These are phyloP conservation scores for Pollicipes pollicipes DNA, from an alignment of 1,140 invertebrate species.

Conservation along the genomic window DNA sequence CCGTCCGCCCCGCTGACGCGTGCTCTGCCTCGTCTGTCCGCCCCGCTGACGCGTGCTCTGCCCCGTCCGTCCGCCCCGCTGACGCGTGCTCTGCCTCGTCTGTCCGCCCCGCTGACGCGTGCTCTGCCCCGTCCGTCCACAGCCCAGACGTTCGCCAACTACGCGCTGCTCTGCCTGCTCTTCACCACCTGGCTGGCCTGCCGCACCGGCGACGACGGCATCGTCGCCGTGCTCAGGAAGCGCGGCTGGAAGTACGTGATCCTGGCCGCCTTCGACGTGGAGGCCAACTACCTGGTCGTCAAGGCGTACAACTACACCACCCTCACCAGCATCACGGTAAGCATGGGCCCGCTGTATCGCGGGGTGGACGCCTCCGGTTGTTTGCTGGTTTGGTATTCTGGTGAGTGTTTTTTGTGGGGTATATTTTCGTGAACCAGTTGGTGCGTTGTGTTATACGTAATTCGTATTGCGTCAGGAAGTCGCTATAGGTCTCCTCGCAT, in stretches of 20 bases:
- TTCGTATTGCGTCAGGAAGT: no score
- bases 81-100: neutral
- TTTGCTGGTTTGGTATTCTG: constrained; percentile 5
- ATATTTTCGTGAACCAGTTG: constrained; percentile 3
- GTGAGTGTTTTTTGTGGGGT: neutral
- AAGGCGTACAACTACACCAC: constrained; percentile 51
- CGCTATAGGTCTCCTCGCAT: no score
- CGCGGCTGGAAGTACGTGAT: constrained; percentile 54
- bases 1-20: no score
- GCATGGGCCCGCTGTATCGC: no score
- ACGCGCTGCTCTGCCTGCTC: constrained; percentile 50
- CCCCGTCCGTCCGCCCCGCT: no score
- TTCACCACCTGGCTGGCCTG: constrained; percentile 56
- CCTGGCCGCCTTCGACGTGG: constrained; percentile 57
- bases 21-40: no score
- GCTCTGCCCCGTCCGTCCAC: constrained; percentile 19
- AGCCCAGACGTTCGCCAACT: constrained; percentile 64
- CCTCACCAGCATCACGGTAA: constrained; percentile 41
- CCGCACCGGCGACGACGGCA: constrained; percentile 39
- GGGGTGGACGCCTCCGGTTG: neutral
- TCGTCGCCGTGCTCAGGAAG: constrained; percentile 43
- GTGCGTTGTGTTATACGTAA: no score
- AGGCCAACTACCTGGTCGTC: constrained; percentile 54
- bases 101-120: neutral
- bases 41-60: no score